phyloP scores from a whole-genome alignment of 2,888 invertebrate species.

The Heliconius charithonia region DNA sequence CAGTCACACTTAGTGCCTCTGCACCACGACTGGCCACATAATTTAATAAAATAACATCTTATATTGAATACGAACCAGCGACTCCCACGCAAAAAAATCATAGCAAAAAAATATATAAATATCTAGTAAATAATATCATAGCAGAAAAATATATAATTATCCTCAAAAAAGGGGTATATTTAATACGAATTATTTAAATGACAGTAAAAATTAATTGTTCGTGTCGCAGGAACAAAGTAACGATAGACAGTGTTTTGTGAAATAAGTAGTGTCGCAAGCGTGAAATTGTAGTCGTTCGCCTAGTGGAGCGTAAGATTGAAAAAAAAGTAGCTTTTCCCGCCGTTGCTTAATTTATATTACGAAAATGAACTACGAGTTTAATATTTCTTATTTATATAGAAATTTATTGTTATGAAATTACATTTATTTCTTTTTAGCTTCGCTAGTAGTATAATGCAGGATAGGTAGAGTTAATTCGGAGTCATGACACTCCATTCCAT shows the following conservation, averaged over 20 bases:
- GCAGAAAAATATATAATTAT: too few relatives aligned
- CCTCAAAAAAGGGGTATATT: background rate
- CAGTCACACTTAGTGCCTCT: too few relatives aligned
- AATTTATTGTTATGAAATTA: constrained; percentile 1
- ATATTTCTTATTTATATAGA: constrained; percentile 19
- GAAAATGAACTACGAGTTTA: constrained; percentile 56
- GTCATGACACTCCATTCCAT: too few relatives aligned
- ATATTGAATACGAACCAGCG: background rate
- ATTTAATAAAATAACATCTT: too few relatives aligned
- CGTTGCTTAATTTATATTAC: constrained; percentile 73
- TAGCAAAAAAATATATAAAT: background rate
- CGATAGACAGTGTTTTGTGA: constrained; percentile 63
- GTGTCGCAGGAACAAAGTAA: constrained; percentile 59
- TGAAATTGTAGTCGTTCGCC: constrained; percentile 75
- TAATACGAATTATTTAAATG: constrained; percentile 39
- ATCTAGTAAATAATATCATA: too few relatives aligned
- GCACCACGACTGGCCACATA: too few relatives aligned
- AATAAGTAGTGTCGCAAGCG: constrained; percentile 73
- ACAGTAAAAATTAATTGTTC: constrained; percentile 50
- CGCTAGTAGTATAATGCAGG: background rate
- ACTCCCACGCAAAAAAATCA: background rate
- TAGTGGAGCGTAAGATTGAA: constrained; percentile 82
- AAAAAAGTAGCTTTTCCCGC: constrained; percentile 76
- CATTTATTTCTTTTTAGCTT: too few relatives aligned
- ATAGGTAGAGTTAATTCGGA: too few relatives aligned